phyloP scores from a whole-genome alignment of 1,140 invertebrate genomes.

The Cotesia glomerata region DNA sequence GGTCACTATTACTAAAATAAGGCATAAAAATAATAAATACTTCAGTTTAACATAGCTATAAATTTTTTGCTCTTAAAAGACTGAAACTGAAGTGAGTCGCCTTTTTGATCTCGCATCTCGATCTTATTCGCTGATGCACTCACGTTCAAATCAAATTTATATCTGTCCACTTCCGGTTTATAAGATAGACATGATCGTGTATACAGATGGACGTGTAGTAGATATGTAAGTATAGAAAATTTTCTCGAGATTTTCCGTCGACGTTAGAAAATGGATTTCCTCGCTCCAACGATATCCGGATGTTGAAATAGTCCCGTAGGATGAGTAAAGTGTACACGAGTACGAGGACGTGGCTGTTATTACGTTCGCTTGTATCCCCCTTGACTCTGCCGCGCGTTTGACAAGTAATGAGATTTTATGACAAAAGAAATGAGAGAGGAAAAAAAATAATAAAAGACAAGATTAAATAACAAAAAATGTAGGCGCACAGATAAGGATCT shows the following conservation, averaged over 20 bases:
- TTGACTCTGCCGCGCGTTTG: slow-evolving; percentile 6
- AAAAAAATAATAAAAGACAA: not conserved
- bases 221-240: slow-evolving; percentile 11
- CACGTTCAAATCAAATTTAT: slow-evolving; percentile 19
- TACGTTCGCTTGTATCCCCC: slow-evolving; percentile 8
- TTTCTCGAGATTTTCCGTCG: slow-evolving; percentile 15
- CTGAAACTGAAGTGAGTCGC: too few relatives aligned
- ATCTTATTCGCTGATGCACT: not conserved
- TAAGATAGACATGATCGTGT: slow-evolving; percentile 10
- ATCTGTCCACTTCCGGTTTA: slow-evolving; percentile 21
- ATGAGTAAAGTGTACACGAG: slow-evolving; percentile 10
- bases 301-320: slow-evolving; percentile 11
- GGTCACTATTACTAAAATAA: too few relatives aligned
- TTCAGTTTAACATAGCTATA: too few relatives aligned
- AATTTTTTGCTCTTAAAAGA: too few relatives aligned
- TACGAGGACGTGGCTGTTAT: slow-evolving; percentile 3
- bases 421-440: not conserved
- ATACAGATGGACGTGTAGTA: not conserved
- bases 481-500: not conserved
- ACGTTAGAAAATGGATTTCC: slow-evolving; percentile 28
- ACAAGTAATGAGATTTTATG: slow-evolving; percentile 23
- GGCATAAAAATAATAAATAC: too few relatives aligned
- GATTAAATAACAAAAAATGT: not conserved
- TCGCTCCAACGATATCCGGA: slow-evolving; percentile 22
- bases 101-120: too few relatives aligned